Evolutionary conservation across 2,113 vertebrate genomes (phyloP).

Genomic region (Geococcyx californianus): DNA sequence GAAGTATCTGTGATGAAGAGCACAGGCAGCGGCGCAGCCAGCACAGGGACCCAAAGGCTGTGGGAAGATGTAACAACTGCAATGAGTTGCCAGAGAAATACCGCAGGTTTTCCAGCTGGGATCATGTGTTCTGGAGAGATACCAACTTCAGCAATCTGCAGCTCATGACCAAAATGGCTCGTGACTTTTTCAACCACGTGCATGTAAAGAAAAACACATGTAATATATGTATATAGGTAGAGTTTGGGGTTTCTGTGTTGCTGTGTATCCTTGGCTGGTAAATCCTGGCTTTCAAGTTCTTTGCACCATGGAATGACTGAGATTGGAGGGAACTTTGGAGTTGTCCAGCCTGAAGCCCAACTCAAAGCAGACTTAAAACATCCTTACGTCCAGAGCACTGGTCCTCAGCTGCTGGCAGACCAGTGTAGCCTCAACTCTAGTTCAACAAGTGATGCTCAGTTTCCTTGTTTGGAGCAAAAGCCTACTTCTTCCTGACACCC

Average conservation of each 20-base stretch:
- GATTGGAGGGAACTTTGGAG: not conserved
- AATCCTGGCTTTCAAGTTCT: not conserved
- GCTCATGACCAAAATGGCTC: not conserved
- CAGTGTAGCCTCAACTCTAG: not conserved
- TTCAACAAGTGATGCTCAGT: not conserved
- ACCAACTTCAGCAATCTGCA: not conserved
- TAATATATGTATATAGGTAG: accelerated
- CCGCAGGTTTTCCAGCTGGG: not conserved
- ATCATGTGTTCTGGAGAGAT: accelerated
- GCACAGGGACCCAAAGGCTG: not conserved
- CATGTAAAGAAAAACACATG: not conserved
- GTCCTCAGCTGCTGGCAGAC: not conserved
- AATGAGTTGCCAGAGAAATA: not conserved
- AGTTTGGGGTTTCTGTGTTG: not conserved
- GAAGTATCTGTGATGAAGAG: not conserved
- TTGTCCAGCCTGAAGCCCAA: not conserved
- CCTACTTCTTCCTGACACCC: not conserved
- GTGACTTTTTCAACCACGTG: not conserved
- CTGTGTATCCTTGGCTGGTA: not conserved
- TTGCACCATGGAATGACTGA: not conserved
- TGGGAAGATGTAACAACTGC: conserved; percentile 6
- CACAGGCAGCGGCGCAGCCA: not conserved
- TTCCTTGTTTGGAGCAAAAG: not conserved
- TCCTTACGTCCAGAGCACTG: not conserved
- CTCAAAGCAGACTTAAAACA: not conserved